phyloP scores from a whole-genome alignment of 1,140 invertebrate species.

The Oryctes rhinoceros region DNA sequence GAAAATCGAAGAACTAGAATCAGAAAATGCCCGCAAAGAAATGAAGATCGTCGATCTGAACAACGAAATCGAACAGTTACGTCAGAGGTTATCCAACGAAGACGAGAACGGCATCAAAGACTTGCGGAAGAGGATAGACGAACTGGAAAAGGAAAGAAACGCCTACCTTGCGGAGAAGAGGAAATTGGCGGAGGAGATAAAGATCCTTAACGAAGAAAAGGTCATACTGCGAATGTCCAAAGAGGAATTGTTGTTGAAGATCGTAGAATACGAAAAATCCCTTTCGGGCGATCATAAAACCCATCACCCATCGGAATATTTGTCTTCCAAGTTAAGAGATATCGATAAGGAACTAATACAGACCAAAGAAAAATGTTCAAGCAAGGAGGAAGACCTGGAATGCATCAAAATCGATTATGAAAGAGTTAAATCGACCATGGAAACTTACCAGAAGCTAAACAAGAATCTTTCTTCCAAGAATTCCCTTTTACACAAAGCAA shows the following conservation, averaged over 20 bases:
- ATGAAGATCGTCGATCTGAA: neutral
- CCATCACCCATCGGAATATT: neutral
- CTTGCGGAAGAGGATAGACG: neutral
- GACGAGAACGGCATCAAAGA: neutral
- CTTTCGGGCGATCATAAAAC: neutral
- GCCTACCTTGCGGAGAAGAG: neutral
- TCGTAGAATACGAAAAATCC: neutral
- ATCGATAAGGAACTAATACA: neutral
- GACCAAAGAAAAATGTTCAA: neutral
- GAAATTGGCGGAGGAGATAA: neutral
- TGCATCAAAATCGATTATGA: constrained; percentile 26
- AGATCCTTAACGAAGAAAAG: constrained; percentile 9
- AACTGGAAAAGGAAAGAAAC: neutral
- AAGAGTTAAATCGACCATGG: neutral
- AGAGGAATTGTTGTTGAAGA: constrained; percentile 4
- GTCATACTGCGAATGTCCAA: neutral
- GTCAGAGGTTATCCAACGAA: neutral
- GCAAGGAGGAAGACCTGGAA: neutral
- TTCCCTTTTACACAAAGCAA: neutral
- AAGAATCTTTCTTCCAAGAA: neutral
- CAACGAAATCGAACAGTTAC: constrained; percentile 1
- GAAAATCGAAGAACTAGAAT: neutral
- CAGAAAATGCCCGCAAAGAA: neutral
- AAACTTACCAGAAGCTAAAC: constrained; percentile 8
- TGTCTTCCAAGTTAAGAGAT: neutral